phyloP scores from a whole-genome alignment of 2,797 vertebrate species.

The Aldrovandia affinis region DNA sequence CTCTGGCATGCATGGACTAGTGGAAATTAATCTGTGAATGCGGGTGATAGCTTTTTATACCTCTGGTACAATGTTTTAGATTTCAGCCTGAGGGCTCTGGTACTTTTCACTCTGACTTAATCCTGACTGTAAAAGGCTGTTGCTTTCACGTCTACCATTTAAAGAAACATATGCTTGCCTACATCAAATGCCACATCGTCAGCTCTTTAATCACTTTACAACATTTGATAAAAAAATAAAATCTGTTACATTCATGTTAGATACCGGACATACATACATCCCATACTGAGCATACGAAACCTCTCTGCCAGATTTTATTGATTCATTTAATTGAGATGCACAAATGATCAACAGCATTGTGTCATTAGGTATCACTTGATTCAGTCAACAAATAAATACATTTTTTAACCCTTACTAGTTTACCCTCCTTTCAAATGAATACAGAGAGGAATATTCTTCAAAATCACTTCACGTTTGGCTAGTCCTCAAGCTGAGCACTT shows the following conservation, averaged over 20 bases:
- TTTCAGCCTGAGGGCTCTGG: neutral
- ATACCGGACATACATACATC: neutral
- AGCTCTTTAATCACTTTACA: neutral
- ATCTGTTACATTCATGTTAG: neutral
- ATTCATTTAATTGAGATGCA: neutral
- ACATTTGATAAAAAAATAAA: neutral
- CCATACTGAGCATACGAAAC: neutral
- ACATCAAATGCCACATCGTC: neutral
- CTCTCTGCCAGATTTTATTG: neutral
- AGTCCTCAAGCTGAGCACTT: neutral
- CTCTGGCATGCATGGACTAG: neutral
- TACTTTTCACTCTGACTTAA: neutral
- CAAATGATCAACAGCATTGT: neutral
- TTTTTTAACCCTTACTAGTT: neutral
- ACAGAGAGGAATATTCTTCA: neutral
- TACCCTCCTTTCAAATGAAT: neutral
- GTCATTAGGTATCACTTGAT: neutral
- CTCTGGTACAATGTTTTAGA: neutral
- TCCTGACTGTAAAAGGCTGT: neutral
- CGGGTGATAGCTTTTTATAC: slow-evolving; percentile 3
- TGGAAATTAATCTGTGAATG: neutral
- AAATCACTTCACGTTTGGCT: too few species aligned
- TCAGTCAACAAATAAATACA: neutral
- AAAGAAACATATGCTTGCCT: neutral
- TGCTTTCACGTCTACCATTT: neutral